Evolutionary conservation across 1,140 invertebrate genomes (phyloP).

Genomic region (Cardiocondyla obscurior): DNA sequence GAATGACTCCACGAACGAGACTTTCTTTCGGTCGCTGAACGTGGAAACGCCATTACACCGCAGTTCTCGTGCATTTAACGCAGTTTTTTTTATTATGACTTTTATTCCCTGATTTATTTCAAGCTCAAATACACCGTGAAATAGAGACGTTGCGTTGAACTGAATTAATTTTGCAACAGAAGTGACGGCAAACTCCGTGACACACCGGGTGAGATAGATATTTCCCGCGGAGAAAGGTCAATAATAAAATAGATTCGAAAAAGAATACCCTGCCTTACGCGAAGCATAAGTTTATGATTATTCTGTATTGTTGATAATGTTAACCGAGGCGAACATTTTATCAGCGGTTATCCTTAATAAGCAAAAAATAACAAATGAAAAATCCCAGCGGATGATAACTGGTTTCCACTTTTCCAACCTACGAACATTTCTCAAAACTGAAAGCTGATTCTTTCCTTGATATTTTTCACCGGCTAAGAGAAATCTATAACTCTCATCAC

Average conservation of each 20-base stretch:
- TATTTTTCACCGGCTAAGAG: constrained; percentile 31
- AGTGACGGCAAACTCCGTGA: background rate
- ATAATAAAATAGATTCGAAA: background rate
- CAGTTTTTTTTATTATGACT: constrained; percentile 1
- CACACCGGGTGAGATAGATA: background rate
- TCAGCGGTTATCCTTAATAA: constrained; percentile 16
- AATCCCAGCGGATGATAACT: background rate
- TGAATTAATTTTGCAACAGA: background rate
- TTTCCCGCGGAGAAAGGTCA: background rate
- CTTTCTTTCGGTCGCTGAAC: constrained; percentile 41
- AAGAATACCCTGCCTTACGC: background rate
- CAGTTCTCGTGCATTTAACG: constrained; percentile 37
- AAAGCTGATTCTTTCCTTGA: constrained; percentile 27
- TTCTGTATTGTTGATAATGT: background rate
- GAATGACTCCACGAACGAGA: constrained; percentile 18
- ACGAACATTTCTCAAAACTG: constrained; percentile 29
- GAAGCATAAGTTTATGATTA: background rate
- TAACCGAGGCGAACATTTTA: background rate
- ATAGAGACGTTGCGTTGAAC: background rate
- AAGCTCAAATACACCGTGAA: background rate
- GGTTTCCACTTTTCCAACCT: constrained; percentile 27
- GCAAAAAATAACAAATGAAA: background rate
- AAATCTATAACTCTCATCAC: constrained; percentile 28
- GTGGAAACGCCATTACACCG: background rate
- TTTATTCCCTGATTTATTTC: constrained; percentile 35